These are phyloP conservation scores for Leptopilina boulardi DNA, from an alignment of 1,140 invertebrate species.

Conservation along the genomic window DNA sequence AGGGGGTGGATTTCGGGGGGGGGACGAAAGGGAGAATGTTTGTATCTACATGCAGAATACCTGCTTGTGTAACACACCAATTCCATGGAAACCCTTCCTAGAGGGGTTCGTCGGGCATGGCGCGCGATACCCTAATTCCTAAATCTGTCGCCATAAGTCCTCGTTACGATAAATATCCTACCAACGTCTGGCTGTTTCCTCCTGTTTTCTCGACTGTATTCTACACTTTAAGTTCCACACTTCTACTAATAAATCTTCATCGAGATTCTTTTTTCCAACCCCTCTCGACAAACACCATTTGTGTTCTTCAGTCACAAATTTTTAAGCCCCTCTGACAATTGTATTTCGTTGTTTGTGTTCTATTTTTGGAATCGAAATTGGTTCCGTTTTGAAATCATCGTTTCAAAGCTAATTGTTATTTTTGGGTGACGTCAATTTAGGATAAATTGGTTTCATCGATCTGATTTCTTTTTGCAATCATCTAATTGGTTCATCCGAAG, in stretches of 20 bases:
- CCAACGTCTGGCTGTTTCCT: slow-evolving; percentile 63
- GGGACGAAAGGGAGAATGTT: slow-evolving; percentile 58
- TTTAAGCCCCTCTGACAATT: no score
- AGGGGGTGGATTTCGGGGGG: no score
- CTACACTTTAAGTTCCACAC: slow-evolving; percentile 33
- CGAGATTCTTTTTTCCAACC: not conserved
- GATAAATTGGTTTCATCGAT: no score
- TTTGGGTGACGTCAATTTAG: no score
- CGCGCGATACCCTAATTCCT: slow-evolving; percentile 75
- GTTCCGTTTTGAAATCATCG: no score
- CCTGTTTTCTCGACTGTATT: slow-evolving; percentile 58
- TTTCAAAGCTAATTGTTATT: no score
- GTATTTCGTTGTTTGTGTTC: no score
- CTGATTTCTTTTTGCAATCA: no score
- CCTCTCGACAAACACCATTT: not conserved
- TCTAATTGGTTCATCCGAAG: no score
- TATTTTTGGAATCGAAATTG: no score
- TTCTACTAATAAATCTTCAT: slow-evolving; percentile 27
- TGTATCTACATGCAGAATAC: slow-evolving; percentile 62
- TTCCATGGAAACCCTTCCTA: slow-evolving; percentile 70
- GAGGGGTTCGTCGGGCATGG: slow-evolving; percentile 65
- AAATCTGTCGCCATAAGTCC: slow-evolving; percentile 78
- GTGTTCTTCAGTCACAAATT: slow-evolving; percentile 13
- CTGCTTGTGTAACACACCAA: slow-evolving; percentile 60
- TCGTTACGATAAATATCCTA: slow-evolving; percentile 76